Evolutionary conservation across 2,888 invertebrate species (phyloP), one percentile per base, ranked within the genome.

Genomic region (Apocheima hispidaria): DNA sequence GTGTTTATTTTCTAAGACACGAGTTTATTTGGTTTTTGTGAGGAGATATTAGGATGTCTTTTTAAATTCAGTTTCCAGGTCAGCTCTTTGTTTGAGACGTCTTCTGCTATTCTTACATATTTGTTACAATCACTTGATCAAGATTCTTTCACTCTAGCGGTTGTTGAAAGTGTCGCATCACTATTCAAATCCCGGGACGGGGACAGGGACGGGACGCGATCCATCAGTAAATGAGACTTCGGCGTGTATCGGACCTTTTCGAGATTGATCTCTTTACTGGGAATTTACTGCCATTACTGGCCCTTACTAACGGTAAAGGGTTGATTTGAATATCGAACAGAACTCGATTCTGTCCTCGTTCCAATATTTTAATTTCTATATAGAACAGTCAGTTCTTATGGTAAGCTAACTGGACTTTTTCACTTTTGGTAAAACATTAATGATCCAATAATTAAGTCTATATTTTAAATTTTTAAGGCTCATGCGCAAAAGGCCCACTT

Each of bases 251-350:
- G 78, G 69, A 74, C 74, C 72, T 72, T 72, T 74, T 70, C 69
- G 73, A 82, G 81, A 82, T 82, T 76, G 81, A 81, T 82, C 78
- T 80, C 72, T 76, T 77, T 73, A 68, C 74, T 72, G 73, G 72
- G 77, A 78, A 73, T 74, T 72, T 73, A 73, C 67, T 68, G 64
- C 65, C 56, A 65, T 66, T 61, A 59, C 57, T 40, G 50, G 54
- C 65, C 68, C 64, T 61, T 72, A 75, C 75, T 59, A 57, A 33
- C 36, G 60, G 38, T 38, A 2, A 35, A 14, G 12, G 16, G 18
- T 33, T 20, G 23, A 46, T 33, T 53, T 60, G 59, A 54, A 57
- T 54, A 10, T 50, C 28, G 49, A 60, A 48, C 23, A 6, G 10
- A 43, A 36, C 35, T 43, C 26, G 43, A 23, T 14, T 14, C 20